Evolutionary conservation across 2,113 vertebrate species (phyloP).

Genomic region (Bubo blakistoni): DNA sequence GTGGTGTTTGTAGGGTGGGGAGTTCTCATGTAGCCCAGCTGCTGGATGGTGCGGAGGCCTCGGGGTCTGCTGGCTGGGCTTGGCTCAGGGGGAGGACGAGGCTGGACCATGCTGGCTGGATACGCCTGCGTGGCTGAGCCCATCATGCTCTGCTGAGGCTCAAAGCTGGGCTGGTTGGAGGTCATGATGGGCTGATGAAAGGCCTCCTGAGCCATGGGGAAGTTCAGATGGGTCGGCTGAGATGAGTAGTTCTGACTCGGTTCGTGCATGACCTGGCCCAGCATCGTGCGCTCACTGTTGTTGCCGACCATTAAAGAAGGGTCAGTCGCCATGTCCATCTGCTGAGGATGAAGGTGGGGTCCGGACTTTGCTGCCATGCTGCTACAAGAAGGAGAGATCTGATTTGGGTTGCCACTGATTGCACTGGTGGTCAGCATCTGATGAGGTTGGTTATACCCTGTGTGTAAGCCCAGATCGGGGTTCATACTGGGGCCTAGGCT

Average conservation of each 20-base stretch:
- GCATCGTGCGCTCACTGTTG: conserved; percentile 57
- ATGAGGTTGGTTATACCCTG: conserved; percentile 77
- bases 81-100: conserved; percentile 83
- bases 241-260: conserved; percentile 72
- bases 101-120: conserved; percentile 76
- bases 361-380: conserved; percentile 56
- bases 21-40: conserved; percentile 74
- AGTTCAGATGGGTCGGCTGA: conserved; percentile 66
- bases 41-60: conserved; percentile 71
- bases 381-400: conserved; percentile 74
- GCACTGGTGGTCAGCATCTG: conserved; percentile 70
- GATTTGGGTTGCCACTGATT: conserved; percentile 66
- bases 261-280: conserved; percentile 64
- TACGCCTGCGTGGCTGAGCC: conserved; percentile 48
- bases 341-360: conserved; percentile 64
- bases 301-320: conserved; percentile 49
- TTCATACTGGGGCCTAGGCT: conserved; percentile 63
- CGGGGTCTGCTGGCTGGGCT: conserved; percentile 75
- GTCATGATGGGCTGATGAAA: conserved; percentile 69
- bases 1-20: conserved; percentile 61
- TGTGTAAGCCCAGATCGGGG: conserved; percentile 70
- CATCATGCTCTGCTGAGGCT: conserved; percentile 65
- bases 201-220: conserved; percentile 65
- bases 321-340: conserved; percentile 50
- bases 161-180: conserved; percentile 75